Base-by-base conservation (phyloP, 2,888 invertebrate genomes). In the Pollenia amentaria region DNA sequence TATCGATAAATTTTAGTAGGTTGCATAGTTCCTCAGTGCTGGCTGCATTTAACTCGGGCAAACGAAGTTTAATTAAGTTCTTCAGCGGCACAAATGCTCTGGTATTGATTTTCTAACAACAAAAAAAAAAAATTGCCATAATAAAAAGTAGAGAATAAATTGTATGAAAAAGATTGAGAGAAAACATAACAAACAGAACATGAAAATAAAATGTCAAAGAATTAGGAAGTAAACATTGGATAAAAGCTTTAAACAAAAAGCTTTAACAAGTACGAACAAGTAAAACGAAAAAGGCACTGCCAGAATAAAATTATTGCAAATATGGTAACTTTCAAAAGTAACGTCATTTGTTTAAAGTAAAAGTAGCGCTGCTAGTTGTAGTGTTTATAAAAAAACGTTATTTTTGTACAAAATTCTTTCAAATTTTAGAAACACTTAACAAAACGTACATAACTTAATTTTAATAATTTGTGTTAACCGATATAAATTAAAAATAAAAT, bases 51-150 rank as follows among this genome's bases (percentile, higher is more conserved):
- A 93, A 88, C 78, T 93, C 91, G 21, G 93, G 92, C 87, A 93
- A 88, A 89, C 91, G 92, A 48, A 94, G 89, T 89, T 92, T 92
- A 72, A 91, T 90, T 84, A 94, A 89, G 69, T 92, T 90, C 89
- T 90, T 91, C 73, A 93, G 89, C 87, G 92, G 91, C 87, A 90
- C 89, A 88, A 94, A 93, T 90, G 93, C 92, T 91, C 88, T 89
- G 55, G 91, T 91, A 92, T 93, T 93, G 91, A 93, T 92, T 91
- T 91, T 90, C 93, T 93, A 90, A 88, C 88, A 84, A 88, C 88
- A 14, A 38, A 70, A 88, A 88, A 14, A 38, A 70, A 75, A 38
- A 42, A 76, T 77, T n/a, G 44, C 46, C 65, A 65, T 9, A 78
- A 21, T 3, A 11, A 14, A 51, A 55, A n/a, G 29, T 82, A 60